Evolutionary conservation across 2,888 invertebrate species (phyloP).

Genomic region (Sturmia bella): DNA sequence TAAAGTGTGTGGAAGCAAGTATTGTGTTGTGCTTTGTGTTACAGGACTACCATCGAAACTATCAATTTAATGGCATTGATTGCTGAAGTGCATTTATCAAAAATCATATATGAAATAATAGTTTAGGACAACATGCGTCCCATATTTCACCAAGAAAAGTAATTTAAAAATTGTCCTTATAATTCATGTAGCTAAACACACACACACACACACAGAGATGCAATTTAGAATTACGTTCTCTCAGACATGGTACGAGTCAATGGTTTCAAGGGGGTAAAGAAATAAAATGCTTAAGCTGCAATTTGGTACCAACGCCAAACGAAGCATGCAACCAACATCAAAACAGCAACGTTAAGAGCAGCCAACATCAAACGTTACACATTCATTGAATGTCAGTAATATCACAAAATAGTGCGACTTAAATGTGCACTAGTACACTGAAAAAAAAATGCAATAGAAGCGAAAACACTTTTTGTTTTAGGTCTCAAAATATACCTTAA

Average conservation of each 20-base stretch:
- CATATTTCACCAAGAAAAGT: conserved; percentile 55
- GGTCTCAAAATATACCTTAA: no score
- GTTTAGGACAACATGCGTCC: conserved; percentile 69
- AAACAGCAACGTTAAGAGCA: conserved; percentile 53
- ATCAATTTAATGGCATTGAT: conserved; percentile 71
- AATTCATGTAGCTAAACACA: conserved; percentile 40
- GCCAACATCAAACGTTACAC: conserved; percentile 58
- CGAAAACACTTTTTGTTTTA: no score
- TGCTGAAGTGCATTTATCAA: conserved; percentile 73
- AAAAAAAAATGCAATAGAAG: neutral
- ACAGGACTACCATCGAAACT: conserved; percentile 53
- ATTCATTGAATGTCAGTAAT: conserved; percentile 63
- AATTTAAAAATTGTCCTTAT: conserved; percentile 67
- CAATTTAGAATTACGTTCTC: neutral
- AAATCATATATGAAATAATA: conserved; percentile 74
- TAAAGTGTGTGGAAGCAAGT: conserved; percentile 11
- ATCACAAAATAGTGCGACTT: conserved; percentile 21
- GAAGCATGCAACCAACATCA: conserved; percentile 55
- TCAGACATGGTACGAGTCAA: conserved; percentile 16
- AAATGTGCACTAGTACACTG: conserved; percentile 20
- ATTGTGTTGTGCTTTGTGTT: conserved; percentile 13
- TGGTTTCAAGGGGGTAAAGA: conserved; percentile 14
- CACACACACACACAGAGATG: neutral
- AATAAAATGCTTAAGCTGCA: conserved; percentile 39
- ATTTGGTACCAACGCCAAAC: conserved; percentile 50